phyloP scores from a whole-genome alignment of 64 coral and sea anemone species.

The Stichodactyla mertensii region DNA sequence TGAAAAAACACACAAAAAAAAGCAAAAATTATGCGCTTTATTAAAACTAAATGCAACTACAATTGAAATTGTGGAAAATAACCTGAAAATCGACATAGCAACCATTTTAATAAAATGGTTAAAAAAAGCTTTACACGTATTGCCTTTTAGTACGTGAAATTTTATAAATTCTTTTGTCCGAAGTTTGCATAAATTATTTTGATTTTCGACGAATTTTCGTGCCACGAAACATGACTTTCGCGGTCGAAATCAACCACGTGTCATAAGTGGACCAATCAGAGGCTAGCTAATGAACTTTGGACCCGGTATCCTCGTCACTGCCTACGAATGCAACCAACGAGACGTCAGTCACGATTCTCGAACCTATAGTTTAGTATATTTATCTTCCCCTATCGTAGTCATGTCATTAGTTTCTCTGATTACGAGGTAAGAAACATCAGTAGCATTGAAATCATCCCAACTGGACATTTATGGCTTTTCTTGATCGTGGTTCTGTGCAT shows the following conservation, averaged over 20 bases:
- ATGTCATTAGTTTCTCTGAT: conserved; percentile 88
- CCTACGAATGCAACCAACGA: conserved; percentile 2
- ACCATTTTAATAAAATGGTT: too few relatives aligned
- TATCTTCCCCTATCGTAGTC: neutral
- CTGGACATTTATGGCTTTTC: neutral
- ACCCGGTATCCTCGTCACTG: conserved; percentile 18
- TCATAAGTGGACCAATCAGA: neutral
- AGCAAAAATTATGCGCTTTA: too few relatives aligned
- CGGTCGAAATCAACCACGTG: neutral
- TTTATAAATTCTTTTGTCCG: neutral
- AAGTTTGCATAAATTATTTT: neutral
- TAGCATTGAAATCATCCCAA: neutral
- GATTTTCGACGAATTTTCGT: neutral
- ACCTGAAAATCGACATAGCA: too few relatives aligned
- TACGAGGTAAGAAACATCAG: conserved; percentile 48
- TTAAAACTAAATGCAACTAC: too few relatives aligned
- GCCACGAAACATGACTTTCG: neutral
- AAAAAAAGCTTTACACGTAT: too few relatives aligned
- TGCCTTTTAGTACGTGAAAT: neutral
- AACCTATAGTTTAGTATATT: conserved; percentile 36
- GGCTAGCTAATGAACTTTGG: neutral
- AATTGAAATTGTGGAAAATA: too few relatives aligned
- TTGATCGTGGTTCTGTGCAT: neutral
- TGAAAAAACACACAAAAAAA: too few relatives aligned
- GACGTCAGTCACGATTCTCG: conserved; percentile 5